These are phyloP conservation scores for Ceratina calcarata DNA, from an alignment of 1,140 invertebrate species.

Conservation along the genomic window DNA sequence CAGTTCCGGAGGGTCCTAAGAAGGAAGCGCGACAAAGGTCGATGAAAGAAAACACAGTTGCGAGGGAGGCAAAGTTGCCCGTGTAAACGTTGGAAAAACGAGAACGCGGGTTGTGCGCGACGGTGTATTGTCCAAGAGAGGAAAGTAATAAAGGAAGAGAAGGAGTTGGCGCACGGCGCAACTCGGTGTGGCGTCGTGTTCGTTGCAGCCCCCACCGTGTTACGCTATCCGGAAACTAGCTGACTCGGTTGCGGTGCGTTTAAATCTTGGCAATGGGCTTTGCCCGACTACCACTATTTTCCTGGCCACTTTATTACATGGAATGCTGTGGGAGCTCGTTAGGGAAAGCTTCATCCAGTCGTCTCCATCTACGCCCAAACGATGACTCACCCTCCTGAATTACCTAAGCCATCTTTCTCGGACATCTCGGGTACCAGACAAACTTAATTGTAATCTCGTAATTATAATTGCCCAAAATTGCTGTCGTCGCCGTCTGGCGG, in stretches of 20 bases:
- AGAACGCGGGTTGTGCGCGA: background rate
- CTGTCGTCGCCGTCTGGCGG: constrained; percentile 17
- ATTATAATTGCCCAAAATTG: constrained; percentile 51
- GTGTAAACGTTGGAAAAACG: constrained; percentile 6
- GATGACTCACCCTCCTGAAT: constrained; percentile 44
- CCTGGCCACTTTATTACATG: constrained; percentile 46
- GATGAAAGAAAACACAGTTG: background rate
- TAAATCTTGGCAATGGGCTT: constrained; percentile 46
- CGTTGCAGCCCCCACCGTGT: constrained; percentile 7
- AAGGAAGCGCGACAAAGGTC: background rate
- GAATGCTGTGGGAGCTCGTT: constrained; percentile 46
- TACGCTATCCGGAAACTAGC: constrained; percentile 11
- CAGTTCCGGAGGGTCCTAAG: background rate
- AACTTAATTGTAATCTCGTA: constrained; percentile 49
- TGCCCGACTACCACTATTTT: constrained; percentile 16
- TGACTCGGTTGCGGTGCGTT: constrained; percentile 45
- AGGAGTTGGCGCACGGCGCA: background rate
- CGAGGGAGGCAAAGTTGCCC: background rate
- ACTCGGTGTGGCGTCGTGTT: background rate
- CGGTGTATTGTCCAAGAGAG: background rate
- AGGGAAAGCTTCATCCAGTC: constrained; percentile 38
- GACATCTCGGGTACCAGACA: constrained; percentile 6
- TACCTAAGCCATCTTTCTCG: background rate
- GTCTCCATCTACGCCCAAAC: constrained; percentile 24
- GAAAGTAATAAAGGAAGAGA: constrained; percentile 36